A percentile compares a stretch with the other conserved stretches of the same genome.
These are phyloP conservation scores for Heliconius ismenius DNA, from an alignment of 2,888 invertebrate species.

Conservation along the genomic window DNA sequence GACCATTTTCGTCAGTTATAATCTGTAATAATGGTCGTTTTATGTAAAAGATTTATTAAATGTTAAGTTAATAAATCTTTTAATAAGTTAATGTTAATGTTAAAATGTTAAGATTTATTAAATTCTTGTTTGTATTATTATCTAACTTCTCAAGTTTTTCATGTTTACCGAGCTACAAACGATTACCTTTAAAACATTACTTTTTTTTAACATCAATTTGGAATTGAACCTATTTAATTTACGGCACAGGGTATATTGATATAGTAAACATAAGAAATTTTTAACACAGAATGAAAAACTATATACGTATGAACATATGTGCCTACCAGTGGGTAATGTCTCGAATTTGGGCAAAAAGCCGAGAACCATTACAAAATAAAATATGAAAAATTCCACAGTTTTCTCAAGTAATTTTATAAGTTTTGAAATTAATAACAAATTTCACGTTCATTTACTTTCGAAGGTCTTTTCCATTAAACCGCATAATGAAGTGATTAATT, in stretches of 20 bases:
- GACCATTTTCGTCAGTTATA: background rate
- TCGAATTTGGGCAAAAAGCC: background rate
- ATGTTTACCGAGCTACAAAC: too few species aligned
- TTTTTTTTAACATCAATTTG: too few species aligned
- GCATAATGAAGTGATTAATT: slow-evolving; percentile 20
- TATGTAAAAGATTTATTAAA: background rate
- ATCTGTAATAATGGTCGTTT: background rate
- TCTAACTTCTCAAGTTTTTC: too few species aligned
- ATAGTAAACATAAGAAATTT: too few species aligned
- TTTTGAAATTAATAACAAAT: slow-evolving; percentile 10
- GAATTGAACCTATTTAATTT: too few species aligned
- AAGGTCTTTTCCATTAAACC: slow-evolving; percentile 15
- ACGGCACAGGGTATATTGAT: too few species aligned
- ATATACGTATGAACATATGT: too few species aligned
- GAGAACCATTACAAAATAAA: background rate
- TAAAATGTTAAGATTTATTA: too few species aligned
- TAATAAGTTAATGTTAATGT: too few species aligned
- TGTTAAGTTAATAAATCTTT: too few species aligned
- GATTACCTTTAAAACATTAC: background rate
- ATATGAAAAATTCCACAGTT: background rate
- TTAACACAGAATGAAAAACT: too few species aligned
- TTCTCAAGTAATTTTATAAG: background rate
- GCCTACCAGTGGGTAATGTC: background rate
- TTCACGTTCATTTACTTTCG: slow-evolving; percentile 21
- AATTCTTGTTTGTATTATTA: background rate